Evolutionary conservation across 2,797 vertebrate genomes (phyloP), one percentile per base, ranked within the genome.

Genomic region (Dromococcyx pavoninus): DNA sequence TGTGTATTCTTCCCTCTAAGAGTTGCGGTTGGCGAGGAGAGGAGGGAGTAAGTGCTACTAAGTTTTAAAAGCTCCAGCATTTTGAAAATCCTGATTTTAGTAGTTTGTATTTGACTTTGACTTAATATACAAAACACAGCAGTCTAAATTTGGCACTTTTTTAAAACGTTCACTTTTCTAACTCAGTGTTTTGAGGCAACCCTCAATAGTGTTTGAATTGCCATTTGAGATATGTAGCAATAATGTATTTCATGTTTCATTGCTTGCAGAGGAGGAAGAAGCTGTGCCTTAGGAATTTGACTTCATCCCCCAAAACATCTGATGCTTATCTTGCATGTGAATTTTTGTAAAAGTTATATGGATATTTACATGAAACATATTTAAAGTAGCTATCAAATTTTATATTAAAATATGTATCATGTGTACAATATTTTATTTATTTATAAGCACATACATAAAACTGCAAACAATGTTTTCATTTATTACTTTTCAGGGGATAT

Each of bases 401-500:
- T 78, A 10, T 62, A 41, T 83, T 65, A 13, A 70, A 60, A 90
- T n/a, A 7, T 67, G 11, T 79, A 24, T 82, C 13, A 4, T 51
- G 10, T 18, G 8, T 88, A 33, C 23, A 35, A 14, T 41, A 37
- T 75, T 69, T 37, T 56, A 33, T 66, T 83, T 67, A 58, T 84
- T 69, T 87, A 19, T 67, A 79, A 88, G 18, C 24, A 71, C 5
- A 13, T 87, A 17, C 5, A 8, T 79, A 57, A 32, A 53, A 85
- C 9, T 74, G 11, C 53, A 88, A 97, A 77, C 41, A 39, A 2
- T 66, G 15, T 86, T 79, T 96, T 93, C 12, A 15, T 94, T 91
- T 95, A 81, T 75, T 97, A 30, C 91, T 44, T 97, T 89, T 57
- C 97, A 99, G 99, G 99, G 99, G 99, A 99, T 95, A 99, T 99